Evolutionary conservation across 2,797 vertebrate genomes (phyloP), one percentile per base, ranked within the genome.

Genomic region (Xiphorhynchus erythropygius): DNA sequence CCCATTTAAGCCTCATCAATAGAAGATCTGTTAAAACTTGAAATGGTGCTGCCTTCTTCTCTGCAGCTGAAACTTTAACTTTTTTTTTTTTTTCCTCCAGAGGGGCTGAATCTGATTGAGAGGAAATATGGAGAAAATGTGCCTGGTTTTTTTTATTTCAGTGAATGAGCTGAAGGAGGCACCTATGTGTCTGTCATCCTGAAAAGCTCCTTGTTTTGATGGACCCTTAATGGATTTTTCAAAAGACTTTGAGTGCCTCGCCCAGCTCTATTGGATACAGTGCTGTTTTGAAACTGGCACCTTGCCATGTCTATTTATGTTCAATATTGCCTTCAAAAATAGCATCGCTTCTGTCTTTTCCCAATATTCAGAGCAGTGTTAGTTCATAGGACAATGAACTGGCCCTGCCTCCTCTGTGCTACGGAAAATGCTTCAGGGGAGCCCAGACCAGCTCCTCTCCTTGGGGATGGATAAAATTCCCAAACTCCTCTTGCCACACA

Each of bases 201-300:
- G 77, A 88, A 96, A 92, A 93, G 79, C 87, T 95, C 82, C 85
- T 95, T 96, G 95, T 97, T 96, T 94, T 84, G 87, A 88, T 95
- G 96, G 93, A 87, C 65, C 64, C 85, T 75, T 92, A 93, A 94
- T 83, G 74, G 77, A 75, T 91, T 94, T 95, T 94, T 94, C 79
- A 88, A 91, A 95, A 92, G 93, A 50, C 42, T 93, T 84, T 84
- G 89, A 95, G 77, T 77, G 77, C 88, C 60, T 94, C 1, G 0
- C 77, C 79, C 81, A 73, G 78, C 79, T 79, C 41, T 46, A 57
- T 24, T 82, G 67, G 76, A 96, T 89, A 70, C 59, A 50, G 93
- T 88, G 75, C 67, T 86, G 74, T 92, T 96, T 96, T 93, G 79
- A 91, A 70, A 64, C 70, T 96, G 96, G 97, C 80, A 47, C 53